Base-by-base conservation (phyloP, 2,797 vertebrate genomes). In the Synanceia verrucosa region DNA sequence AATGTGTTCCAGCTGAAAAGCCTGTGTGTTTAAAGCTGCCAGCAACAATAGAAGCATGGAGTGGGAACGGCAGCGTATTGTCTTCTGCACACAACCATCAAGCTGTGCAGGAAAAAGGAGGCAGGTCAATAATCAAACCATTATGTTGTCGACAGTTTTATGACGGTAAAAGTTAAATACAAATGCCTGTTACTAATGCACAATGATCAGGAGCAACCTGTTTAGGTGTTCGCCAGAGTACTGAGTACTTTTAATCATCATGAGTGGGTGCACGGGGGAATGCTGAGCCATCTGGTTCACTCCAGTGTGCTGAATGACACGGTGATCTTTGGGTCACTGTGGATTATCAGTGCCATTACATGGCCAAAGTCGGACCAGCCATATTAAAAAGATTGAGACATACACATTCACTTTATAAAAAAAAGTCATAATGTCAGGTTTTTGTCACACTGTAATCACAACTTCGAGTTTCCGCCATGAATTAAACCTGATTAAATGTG, bases 281-380 rank as follows among this genome's bases (percentile, higher is more conserved):
- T 76, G 39, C 44, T 77, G 79, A 82, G 72, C 78, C 87, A 87
- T 85, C 83, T 87, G 89, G 83, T 55, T 64, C 21, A n/a, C 63
- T 72, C 29, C 31, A 28, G 5, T 64, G 70, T 65, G 78, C 55
- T 52, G 28, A 82, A 81, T 63, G 69, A 84, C 75, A 57, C n/a
- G 36, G 5, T 6, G 50, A 78, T 83, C 65, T 82, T 60, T 73
- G 44, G 79, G 68, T 83, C 79, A 75, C 43, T 16, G 36, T 29
- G 44, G 47, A 61, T 81, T 70, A 31, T 58, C 41, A 31, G 23
- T 55, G 44, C 50, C 60, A 37, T 18, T 52, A 19, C 26, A 50
- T 26, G 56, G 39, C 39, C 43, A 46, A 71, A 70, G 39, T 44
- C 16, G 36, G 62, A 71, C 16, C 31, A 44, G 43, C n/a, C 21